Percentiles rank a stretch among this genome's conserved stretches.
phyloP scores from a whole-genome alignment of 2,888 invertebrate genomes.

The Zygaena filipendulae region DNA sequence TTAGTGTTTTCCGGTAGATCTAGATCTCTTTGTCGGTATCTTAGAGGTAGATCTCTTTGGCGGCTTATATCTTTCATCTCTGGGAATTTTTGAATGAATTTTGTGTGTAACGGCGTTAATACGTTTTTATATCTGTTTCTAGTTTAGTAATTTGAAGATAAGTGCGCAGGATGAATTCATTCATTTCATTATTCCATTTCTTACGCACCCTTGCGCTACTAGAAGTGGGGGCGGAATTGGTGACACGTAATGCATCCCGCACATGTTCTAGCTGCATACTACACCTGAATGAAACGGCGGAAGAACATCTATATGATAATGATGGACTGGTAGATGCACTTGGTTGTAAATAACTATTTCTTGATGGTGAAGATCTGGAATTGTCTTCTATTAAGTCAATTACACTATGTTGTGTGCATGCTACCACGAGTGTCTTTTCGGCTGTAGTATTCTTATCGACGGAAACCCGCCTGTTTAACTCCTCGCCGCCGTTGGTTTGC shows the following conservation, averaged over 20 bases:
- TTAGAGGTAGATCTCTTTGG: no score
- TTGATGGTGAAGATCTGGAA: slow-evolving; percentile 2
- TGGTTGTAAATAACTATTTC: not conserved
- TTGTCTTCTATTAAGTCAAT: no score
- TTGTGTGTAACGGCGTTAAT: slow-evolving; percentile 5
- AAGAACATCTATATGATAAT: not conserved
- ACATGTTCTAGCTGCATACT: slow-evolving; percentile 6
- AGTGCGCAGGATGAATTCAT: slow-evolving; percentile 11
- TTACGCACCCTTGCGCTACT: slow-evolving; percentile 1
- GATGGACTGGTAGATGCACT: not conserved
- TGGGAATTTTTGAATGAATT: slow-evolving; percentile 9
- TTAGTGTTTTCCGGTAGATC: no score
- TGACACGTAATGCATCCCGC: slow-evolving; percentile 1
- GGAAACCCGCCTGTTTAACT: slow-evolving; percentile 4
- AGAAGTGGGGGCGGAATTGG: slow-evolving; percentile 2
- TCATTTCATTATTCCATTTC: slow-evolving; percentile 11
- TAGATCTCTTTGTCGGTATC: no score
- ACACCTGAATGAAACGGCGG: not conserved
- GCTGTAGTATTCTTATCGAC: slow-evolving; percentile 5
- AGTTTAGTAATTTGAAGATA: slow-evolving; percentile 8
- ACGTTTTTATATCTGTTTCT: slow-evolving; percentile 6
- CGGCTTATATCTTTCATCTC: slow-evolving; percentile 7
- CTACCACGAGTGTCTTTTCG: no score
- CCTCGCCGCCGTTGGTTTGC: slow-evolving; percentile 1
- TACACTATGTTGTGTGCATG: no score